Conservation (phyloP, 2,888 invertebrate genomes). For the Leptinotarsa juncta region DNA sequence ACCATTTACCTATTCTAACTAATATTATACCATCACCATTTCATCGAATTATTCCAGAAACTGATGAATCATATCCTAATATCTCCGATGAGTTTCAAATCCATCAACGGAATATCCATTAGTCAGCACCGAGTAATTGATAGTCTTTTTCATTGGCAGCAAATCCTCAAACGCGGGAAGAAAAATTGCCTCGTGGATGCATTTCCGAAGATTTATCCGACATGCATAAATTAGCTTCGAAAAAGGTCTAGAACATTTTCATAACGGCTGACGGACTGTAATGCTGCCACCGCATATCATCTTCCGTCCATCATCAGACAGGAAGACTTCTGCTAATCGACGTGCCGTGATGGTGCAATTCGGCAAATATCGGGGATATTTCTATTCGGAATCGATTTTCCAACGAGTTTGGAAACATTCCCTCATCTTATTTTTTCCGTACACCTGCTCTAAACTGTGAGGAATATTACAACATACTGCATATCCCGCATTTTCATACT, state of each 20-base stretch:
- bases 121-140: constrained; percentile 39
- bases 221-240: constrained; percentile 56
- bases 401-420: too few species aligned
- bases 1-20: too few species aligned
- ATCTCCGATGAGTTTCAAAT: constrained; percentile 31
- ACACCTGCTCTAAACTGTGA: too few species aligned
- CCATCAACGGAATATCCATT: constrained; percentile 38
- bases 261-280: constrained; percentile 51
- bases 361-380: neutral
- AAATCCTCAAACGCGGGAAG: constrained; percentile 35
- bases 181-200: constrained; percentile 39
- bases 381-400: too few species aligned
- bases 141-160: constrained; percentile 32
- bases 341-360: constrained; percentile 29
- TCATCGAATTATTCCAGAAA: neutral
- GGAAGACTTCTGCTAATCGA: constrained; percentile 55
- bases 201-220: constrained; percentile 54
- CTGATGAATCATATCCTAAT: constrained; percentile 35
- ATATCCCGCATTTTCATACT: too few species aligned
- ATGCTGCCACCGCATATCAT: constrained; percentile 53
- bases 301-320: constrained; percentile 53
- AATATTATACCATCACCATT: neutral
- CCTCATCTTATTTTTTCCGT: too few species aligned
- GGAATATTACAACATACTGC: too few species aligned
- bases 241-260: constrained; percentile 54